These are phyloP conservation scores for Tiliacea citrago DNA, from an alignment of 2,888 invertebrate species.

Conservation along the genomic window DNA sequence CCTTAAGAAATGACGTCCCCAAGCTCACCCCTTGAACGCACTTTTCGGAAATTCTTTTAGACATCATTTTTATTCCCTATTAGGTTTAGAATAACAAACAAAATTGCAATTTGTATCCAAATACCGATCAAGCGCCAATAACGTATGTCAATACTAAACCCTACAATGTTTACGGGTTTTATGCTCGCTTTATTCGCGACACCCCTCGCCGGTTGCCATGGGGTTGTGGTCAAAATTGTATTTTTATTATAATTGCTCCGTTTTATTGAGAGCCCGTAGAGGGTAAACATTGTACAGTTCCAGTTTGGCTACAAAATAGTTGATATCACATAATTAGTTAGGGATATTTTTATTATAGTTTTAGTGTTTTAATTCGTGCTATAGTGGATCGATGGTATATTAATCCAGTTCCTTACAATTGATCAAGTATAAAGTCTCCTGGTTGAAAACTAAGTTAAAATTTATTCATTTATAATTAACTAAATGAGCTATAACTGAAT, in stretches of 20 bases:
- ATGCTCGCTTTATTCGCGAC: conserved; percentile 87
- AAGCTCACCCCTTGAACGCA: not conserved
- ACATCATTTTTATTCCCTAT: not conserved
- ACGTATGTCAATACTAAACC: conserved; percentile 77
- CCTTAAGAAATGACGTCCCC: not conserved
- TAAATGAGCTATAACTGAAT: not conserved
- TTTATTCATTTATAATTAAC: not conserved
- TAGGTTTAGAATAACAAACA: conserved; percentile 43
- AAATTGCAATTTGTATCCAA: conserved; percentile 62
- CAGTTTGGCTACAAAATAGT: conserved; percentile 72
- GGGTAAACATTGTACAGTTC: conserved; percentile 85
- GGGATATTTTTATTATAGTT: conserved; percentile 66
- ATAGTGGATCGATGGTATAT: not conserved
- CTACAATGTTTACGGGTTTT: conserved; percentile 78
- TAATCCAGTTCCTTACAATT: not conserved
- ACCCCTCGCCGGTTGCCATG: conserved; percentile 80
- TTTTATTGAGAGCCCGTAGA: conserved; percentile 84
- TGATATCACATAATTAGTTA: conserved; percentile 79
- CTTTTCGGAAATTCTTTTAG: not conserved
- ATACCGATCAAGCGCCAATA: conserved; percentile 69
- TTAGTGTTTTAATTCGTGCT: not conserved
- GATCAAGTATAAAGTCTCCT: not conserved
- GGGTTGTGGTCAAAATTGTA: conserved; percentile 90
- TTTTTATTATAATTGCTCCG: conserved; percentile 89
- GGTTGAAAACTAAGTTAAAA: not conserved